Conservation (phyloP, 1,140 invertebrate species). For the Arctopsyche grandis region DNA sequence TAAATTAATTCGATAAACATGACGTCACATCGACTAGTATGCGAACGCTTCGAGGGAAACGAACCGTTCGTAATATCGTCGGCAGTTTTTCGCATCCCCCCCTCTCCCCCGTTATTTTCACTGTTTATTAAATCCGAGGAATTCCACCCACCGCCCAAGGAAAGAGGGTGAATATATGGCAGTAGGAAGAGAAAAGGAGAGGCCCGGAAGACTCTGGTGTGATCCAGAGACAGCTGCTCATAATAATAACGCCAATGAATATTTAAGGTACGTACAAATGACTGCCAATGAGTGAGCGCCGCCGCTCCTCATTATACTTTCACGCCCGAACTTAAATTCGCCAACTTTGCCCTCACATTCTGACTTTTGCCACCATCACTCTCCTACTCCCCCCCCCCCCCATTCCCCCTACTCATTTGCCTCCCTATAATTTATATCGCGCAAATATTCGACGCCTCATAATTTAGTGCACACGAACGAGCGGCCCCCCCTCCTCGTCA, state of each 20-base stretch:
- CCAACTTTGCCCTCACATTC: conserved; percentile 21
- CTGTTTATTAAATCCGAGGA: conserved; percentile 39
- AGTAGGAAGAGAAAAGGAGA: not conserved
- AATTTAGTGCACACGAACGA: conserved; percentile 8
- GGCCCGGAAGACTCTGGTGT: not conserved
- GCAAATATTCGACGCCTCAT: conserved; percentile 27
- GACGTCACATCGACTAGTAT: not conserved
- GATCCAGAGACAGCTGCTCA: conserved; percentile 38
- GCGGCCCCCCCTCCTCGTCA: not conserved
- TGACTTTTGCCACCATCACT: conserved; percentile 2
- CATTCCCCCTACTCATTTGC: too few species aligned
- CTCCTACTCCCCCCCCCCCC: too few species aligned
- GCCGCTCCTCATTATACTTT: conserved; percentile 36
- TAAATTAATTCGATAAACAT: not conserved
- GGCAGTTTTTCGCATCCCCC: conserved; percentile 25
- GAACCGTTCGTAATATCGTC: conserved; percentile 25
- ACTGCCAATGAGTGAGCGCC: conserved; percentile 27
- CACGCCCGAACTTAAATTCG: conserved; percentile 26
- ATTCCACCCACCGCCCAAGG: not conserved
- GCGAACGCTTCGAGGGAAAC: not conserved
- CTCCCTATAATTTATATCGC: conserved; percentile 24
- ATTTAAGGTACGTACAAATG: conserved; percentile 34
- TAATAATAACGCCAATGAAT: conserved; percentile 39
- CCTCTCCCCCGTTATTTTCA: not conserved
- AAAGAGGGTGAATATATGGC: not conserved